Evolutionary conservation across 2,113 vertebrate genomes (phyloP).

Genomic region (Hucho hucho): DNA sequence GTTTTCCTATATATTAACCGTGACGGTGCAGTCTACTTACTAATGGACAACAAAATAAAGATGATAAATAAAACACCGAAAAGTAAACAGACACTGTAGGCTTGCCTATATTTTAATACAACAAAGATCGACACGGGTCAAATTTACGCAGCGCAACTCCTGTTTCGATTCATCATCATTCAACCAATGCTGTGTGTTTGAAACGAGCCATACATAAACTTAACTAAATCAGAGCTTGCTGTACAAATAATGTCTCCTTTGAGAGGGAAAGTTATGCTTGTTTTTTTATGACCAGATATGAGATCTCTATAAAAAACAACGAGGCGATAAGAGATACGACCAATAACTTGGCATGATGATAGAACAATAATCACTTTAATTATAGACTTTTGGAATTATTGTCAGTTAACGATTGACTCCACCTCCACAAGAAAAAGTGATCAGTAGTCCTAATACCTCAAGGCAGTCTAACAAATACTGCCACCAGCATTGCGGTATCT

Average conservation of each 20-base stretch:
- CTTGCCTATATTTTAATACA: background rate
- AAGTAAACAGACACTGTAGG: background rate
- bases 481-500: background rate
- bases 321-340: constrained; percentile 55
- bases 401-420: constrained; percentile 31
- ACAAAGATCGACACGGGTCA: too few relatives aligned
- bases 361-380: constrained; percentile 37
- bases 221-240: constrained; percentile 15
- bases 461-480: background rate
- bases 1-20: too few relatives aligned
- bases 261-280: constrained; percentile 30
- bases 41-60: too few relatives aligned
- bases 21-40: too few relatives aligned
- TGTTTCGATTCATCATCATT: too few relatives aligned
- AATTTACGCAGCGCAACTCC: too few relatives aligned
- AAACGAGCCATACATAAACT: too few relatives aligned
- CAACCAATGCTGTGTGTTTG: too few relatives aligned
- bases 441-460: background rate
- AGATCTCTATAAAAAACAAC: constrained; percentile 49
- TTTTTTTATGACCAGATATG: constrained; percentile 58
- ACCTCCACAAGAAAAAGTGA: background rate
- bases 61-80: background rate
- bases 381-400: constrained; percentile 31
- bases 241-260: constrained; percentile 31
- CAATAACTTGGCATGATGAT: constrained; percentile 25